These are phyloP conservation scores for Mus caroli DNA, from an alignment of 2,797 vertebrate species.

Conservation along the genomic window DNA sequence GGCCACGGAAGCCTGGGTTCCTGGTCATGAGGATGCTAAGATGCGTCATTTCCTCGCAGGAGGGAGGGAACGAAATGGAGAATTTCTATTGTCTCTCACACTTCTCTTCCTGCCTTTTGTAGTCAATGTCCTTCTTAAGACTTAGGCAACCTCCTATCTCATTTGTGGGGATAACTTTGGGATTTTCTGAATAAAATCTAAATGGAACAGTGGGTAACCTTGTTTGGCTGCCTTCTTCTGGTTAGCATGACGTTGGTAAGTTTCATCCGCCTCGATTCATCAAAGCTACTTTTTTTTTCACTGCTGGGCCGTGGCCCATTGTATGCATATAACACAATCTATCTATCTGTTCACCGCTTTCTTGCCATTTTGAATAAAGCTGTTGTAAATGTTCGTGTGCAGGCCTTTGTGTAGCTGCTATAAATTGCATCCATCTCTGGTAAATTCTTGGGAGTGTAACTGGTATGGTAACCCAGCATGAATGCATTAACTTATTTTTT, in stretches of 20 bases:
- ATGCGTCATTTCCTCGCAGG: not conserved
- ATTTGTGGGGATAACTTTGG: not conserved
- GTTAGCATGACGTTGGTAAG: not conserved
- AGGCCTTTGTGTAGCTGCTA: not conserved
- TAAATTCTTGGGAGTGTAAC: not conserved
- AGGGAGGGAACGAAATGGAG: not conserved
- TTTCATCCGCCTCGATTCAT: not conserved
- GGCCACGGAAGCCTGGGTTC: not conserved
- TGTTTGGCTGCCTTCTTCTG: not conserved
- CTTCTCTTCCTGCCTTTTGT: not conserved
- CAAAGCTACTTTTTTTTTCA: not conserved
- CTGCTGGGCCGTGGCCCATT: not conserved
- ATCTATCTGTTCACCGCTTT: not conserved
- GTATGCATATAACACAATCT: not conserved
- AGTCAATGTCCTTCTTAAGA: not conserved
- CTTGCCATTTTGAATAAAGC: not conserved
- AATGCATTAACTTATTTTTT: not conserved
- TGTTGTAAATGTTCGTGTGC: not conserved
- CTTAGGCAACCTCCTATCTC: not conserved
- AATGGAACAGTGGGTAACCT: not conserved
- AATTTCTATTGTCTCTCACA: not conserved
- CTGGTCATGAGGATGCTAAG: rapidly evolving
- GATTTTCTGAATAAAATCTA: not conserved
- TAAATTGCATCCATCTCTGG: not conserved
- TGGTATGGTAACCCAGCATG: not conserved